Evolutionary conservation across 2,797 vertebrate genomes (phyloP).

Genomic region (Sebastes melanostomus): DNA sequence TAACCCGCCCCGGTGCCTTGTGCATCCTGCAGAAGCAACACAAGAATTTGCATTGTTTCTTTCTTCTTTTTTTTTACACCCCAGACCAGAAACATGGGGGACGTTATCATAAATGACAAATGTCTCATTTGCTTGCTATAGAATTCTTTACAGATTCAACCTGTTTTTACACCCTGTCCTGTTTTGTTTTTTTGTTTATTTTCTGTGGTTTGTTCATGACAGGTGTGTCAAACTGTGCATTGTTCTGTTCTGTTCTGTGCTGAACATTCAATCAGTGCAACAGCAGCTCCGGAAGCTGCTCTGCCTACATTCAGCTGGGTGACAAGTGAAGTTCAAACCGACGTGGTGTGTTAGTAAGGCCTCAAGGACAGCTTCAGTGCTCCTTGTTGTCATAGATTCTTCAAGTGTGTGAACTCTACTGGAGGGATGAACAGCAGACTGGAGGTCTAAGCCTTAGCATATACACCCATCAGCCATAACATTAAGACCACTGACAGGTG

Average conservation of each 20-base stretch:
- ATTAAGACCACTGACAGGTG: too few relatives aligned
- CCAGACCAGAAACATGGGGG: not conserved
- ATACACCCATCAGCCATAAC: too few relatives aligned
- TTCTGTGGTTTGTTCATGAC: not conserved
- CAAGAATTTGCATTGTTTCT: slow-evolving; percentile 48
- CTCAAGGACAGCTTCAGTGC: not conserved
- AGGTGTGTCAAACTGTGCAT: not conserved
- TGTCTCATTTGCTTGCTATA: rapidly evolving
- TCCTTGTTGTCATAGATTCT: not conserved
- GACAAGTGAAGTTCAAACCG: not conserved
- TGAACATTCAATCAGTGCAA: not conserved
- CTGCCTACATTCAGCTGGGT: not conserved
- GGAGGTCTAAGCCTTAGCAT: not conserved
- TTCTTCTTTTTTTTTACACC: not conserved
- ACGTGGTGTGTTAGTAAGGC: not conserved
- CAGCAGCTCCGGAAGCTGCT: not conserved
- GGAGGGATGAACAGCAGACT: not conserved
- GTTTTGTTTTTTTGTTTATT: not conserved
- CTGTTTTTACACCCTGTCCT: not conserved
- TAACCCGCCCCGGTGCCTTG: slow-evolving; percentile 21
- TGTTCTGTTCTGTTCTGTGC: not conserved
- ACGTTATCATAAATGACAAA: too few relatives aligned
- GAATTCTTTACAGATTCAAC: not conserved
- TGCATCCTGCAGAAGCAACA: slow-evolving; percentile 47
- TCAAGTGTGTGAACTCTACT: not conserved